A percentile compares a stretch with the other conserved stretches of the same genome.
These are phyloP conservation scores for Lepus timidus DNA, from an alignment of 2,113 vertebrate genomes.

Conservation along the genomic window DNA sequence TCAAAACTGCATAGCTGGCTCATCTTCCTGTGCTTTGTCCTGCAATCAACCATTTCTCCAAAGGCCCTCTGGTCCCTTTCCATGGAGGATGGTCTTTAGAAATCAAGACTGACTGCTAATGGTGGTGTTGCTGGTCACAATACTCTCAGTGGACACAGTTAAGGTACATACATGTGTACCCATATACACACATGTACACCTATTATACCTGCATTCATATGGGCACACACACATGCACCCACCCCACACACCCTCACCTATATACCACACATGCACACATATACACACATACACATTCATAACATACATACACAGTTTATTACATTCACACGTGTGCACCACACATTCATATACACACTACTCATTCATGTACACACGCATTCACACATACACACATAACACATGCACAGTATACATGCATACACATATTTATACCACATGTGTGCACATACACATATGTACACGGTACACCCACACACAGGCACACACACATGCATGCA, in stretches of 20 bases:
- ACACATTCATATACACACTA: too few relatives aligned
- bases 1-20: fast-evolving
- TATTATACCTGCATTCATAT: fast-evolving
- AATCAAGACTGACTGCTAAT: neutral
- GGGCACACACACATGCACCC: neutral
- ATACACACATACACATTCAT: neutral
- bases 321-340: too few relatives aligned
- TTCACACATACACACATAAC: neutral
- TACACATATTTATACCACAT: neutral
- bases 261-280: neutral
- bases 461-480: neutral
- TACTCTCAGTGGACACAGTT: neutral
- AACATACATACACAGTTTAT: too few relatives aligned
- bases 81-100: neutral
- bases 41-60: neutral
- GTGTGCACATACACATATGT: neutral
- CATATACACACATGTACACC: fast-evolving
- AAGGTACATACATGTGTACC: neutral
- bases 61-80: neutral
- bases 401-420: fast-evolving
- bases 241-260: neutral
- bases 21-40: neutral
- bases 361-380: neutral
- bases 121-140: neutral
- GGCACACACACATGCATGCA: fast-evolving